Conservation (phyloP, 2,888 invertebrate genomes). For the Catocala fraxini region DNA sequence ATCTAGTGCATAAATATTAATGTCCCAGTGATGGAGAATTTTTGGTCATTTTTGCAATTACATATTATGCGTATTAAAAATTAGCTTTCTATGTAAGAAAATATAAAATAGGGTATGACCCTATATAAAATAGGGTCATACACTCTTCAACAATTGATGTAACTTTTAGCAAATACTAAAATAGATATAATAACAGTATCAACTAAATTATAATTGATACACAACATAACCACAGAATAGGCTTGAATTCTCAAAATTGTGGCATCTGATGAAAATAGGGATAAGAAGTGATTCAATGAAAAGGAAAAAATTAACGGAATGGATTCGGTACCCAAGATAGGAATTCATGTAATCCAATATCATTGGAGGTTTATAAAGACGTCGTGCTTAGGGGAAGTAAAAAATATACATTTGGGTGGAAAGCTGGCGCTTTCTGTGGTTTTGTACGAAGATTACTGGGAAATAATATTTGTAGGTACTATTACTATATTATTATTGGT, state of each 20-base stretch:
- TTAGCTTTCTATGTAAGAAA: no score
- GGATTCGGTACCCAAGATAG: conserved; percentile 28
- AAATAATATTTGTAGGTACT: conserved; percentile 35
- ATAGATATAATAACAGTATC: conserved; percentile 5
- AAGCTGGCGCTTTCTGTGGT: conserved; percentile 15
- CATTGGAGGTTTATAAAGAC: conserved; percentile 34
- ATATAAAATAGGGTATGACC: no score
- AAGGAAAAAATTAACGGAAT: conserved; percentile 32
- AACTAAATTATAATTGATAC: conserved; percentile 21
- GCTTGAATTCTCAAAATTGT: conserved; percentile 9
- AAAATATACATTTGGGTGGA: conserved; percentile 29
- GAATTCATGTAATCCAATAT: conserved; percentile 47
- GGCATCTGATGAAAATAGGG: conserved; percentile 22
- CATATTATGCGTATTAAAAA: no score
- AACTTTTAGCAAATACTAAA: no score
- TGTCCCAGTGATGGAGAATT: no score
- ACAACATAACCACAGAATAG: conserved; percentile 15
- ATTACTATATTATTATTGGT: conserved; percentile 25
- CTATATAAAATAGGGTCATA: no score
- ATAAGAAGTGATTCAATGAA: conserved; percentile 26
- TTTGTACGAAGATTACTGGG: conserved; percentile 26
- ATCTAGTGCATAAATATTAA: no score
- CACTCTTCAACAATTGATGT: no score
- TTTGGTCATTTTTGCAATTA: no score
- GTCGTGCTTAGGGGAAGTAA: conserved; percentile 27